phyloP scores from a whole-genome alignment of 2,113 vertebrate species.

The Columbina picui region DNA sequence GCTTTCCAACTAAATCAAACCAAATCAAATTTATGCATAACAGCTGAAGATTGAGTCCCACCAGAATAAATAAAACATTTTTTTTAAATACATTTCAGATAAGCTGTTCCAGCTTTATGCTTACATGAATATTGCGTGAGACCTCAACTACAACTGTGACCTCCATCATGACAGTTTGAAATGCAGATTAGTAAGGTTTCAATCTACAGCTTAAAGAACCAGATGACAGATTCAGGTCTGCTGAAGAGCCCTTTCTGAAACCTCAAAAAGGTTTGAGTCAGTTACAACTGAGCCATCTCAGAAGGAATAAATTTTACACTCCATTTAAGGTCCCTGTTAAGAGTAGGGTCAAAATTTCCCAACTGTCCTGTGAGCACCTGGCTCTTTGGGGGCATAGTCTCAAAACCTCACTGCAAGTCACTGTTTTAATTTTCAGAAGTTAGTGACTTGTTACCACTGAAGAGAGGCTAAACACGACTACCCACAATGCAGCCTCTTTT shows the following conservation, averaged over 20 bases:
- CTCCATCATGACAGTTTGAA: background rate
- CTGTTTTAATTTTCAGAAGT: background rate
- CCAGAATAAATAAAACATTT: background rate
- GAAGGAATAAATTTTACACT: background rate
- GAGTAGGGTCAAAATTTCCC: background rate
- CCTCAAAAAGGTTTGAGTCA: background rate
- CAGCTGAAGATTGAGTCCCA: background rate
- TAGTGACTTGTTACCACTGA: background rate
- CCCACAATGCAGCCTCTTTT: rapidly evolving
- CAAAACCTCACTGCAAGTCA: background rate
- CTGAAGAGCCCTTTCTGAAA: background rate
- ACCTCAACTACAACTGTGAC: background rate
- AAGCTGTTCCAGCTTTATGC: background rate
- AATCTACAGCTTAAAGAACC: background rate
- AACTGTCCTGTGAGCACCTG: background rate
- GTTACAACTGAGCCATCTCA: background rate
- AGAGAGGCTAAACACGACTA: rapidly evolving
- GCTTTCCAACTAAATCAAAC: background rate
- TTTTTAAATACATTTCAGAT: background rate
- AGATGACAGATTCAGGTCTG: background rate
- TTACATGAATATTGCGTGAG: background rate
- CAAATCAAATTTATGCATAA: background rate
- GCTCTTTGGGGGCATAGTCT: background rate
- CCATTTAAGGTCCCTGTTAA: background rate
- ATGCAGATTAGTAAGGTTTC: background rate